These are phyloP conservation scores for Bucco capensis DNA, from an alignment of 2,113 vertebrate genomes.

Conservation along the genomic window DNA sequence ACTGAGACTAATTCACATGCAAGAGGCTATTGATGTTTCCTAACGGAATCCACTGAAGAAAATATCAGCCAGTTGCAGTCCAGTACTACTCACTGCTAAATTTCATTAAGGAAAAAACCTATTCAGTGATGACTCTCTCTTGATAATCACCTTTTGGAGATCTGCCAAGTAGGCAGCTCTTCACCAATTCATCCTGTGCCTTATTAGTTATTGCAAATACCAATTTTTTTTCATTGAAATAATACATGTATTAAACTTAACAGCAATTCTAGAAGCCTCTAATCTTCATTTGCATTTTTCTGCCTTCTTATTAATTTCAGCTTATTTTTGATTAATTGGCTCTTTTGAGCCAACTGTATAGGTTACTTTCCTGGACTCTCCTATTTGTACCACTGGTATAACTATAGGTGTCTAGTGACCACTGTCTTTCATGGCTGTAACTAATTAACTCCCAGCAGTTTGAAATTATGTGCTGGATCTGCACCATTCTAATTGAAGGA, in stretches of 20 bases:
- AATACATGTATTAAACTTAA: slow-evolving; percentile 36
- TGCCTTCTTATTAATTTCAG: slow-evolving; percentile 28
- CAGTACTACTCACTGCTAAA: not conserved
- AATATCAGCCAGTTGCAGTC: not conserved
- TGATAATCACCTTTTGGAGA: slow-evolving; percentile 26
- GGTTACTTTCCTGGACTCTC: not conserved
- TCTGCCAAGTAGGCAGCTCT: slow-evolving; percentile 39
- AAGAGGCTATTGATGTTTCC: not conserved
- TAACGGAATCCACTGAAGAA: not conserved
- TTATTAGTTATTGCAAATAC: slow-evolving; percentile 33
- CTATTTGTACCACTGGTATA: not conserved
- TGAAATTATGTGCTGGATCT: not conserved
- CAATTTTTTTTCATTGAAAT: slow-evolving; percentile 19
- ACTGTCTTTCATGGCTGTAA: not conserved
- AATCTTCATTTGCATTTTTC: slow-evolving; percentile 50
- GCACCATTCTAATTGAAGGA: not conserved
- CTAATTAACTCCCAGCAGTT: not conserved
- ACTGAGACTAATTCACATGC: not conserved
- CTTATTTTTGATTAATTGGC: slow-evolving; percentile 45
- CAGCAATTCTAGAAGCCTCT: slow-evolving; percentile 17
- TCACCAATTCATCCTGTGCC: slow-evolving; percentile 29
- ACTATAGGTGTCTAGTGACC: not conserved
- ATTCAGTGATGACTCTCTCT: not conserved
- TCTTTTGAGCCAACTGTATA: slow-evolving; percentile 26
- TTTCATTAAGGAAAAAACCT: not conserved